Evolutionary conservation across 1,140 invertebrate genomes (phyloP).

Genomic region (Drosophila nikananu): DNA sequence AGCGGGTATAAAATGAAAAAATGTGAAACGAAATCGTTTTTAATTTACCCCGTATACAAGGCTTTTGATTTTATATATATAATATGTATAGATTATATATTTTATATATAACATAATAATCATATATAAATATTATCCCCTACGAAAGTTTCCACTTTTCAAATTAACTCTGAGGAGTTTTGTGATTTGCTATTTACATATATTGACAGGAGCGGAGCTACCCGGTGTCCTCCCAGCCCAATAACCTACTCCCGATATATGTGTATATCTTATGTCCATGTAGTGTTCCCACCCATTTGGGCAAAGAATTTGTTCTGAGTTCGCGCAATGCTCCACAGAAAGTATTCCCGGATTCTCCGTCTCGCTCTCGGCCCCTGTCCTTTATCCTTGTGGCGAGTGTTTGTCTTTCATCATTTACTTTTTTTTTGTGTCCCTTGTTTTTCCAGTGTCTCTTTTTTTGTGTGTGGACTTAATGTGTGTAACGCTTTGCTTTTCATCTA

Average conservation of each 20-base stretch:
- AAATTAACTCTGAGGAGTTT: not conserved
- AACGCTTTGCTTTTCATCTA: slow-evolving; percentile 78
- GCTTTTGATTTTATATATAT: too few species aligned
- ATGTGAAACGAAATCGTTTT: not conserved
- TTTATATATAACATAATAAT: not conserved
- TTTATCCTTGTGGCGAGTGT: slow-evolving; percentile 81
- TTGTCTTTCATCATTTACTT: slow-evolving; percentile 82
- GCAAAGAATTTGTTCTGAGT: slow-evolving; percentile 41
- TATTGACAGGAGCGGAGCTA: slow-evolving; percentile 66
- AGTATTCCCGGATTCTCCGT: slow-evolving; percentile 26
- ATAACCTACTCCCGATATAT: not conserved
- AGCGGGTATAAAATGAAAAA: not conserved
- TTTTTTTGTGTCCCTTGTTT: slow-evolving; percentile 44
- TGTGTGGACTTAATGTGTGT: slow-evolving; percentile 76
- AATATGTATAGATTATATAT: not conserved
- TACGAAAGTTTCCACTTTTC: not conserved
- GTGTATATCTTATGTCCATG: not conserved
- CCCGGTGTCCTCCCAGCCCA: slow-evolving; percentile 9
- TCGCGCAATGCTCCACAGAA: slow-evolving; percentile 54
- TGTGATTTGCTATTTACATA: slow-evolving; percentile 59
- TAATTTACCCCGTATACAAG: not conserved
- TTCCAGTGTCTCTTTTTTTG: slow-evolving; percentile 22
- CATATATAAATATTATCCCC: not conserved
- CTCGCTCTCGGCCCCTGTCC: slow-evolving; percentile 46
- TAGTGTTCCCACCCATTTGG: not conserved